Percentiles rank a stretch among this genome's conserved stretches.
Evolutionary conservation across 1,140 invertebrate genomes (phyloP).

Genomic region (Protaetia brevitarsis): DNA sequence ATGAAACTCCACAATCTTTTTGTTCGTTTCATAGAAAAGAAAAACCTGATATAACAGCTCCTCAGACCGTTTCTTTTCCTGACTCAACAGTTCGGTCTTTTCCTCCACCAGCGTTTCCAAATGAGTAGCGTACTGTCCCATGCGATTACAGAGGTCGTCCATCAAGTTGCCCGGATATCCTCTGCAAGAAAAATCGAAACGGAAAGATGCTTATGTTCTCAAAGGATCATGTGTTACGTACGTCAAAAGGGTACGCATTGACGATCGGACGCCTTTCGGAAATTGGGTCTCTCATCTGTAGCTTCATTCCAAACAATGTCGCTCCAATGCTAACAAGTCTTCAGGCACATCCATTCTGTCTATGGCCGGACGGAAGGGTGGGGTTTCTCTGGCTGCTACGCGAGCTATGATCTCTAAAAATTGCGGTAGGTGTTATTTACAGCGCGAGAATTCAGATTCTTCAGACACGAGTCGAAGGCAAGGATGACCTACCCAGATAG

Average conservation of each 20-base stretch:
- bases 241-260: too few species aligned
- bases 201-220: neutral
- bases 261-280: slow-evolving; percentile 71
- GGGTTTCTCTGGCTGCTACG: slow-evolving; percentile 65
- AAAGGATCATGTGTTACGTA: too few species aligned
- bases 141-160: slow-evolving; percentile 77
- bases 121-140: slow-evolving; percentile 88
- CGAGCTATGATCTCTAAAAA: slow-evolving; percentile 69
- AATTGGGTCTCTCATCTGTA: slow-evolving; percentile 76
- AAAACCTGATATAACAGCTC: slow-evolving; percentile 72
- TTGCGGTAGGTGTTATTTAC: too few species aligned
- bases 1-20: neutral
- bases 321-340: slow-evolving; percentile 69
- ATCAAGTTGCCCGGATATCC: slow-evolving; percentile 80
- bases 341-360: slow-evolving; percentile 63
- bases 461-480: too few species aligned
- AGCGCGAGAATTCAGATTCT: too few species aligned
- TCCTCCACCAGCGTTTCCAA: slow-evolving; percentile 81
- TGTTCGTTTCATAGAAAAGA: neutral
- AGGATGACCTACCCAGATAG: too few species aligned
- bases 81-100: slow-evolving; percentile 77
- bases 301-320: too few species aligned
- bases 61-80: slow-evolving; percentile 81
- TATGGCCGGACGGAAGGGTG: slow-evolving; percentile 73
- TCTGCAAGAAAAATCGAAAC: slow-evolving; percentile 51